Percentiles rank a stretch among this genome's conserved stretches.
Conservation (phyloP, 2,113 vertebrate genomes). For the Tinamus guttatus region DNA sequence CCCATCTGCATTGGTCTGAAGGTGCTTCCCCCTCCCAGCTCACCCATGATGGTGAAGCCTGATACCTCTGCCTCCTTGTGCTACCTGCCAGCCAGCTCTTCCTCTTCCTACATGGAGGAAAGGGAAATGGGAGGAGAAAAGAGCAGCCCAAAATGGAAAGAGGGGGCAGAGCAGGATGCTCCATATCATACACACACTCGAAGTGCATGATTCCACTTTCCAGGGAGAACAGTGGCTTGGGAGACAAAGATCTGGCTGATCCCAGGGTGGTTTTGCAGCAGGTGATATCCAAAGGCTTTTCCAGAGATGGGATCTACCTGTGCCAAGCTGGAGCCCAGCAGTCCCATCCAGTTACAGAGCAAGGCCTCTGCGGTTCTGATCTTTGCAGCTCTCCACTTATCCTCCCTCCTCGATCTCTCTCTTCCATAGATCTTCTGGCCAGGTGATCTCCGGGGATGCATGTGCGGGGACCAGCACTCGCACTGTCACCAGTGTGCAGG, state of each 20-base stretch:
- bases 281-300: not conserved
- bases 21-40: not conserved
- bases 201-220: not conserved
- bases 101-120: not conserved
- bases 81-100: not conserved
- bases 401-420: not conserved
- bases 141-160: not conserved
- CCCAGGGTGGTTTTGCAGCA: not conserved
- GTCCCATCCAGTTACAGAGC: accelerated
- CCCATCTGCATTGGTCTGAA: not conserved
- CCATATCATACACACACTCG: not conserved
- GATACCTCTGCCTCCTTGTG: not conserved
- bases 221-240: not conserved
- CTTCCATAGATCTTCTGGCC: slow-evolving; percentile 87
- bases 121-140: not conserved
- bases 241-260: not conserved
- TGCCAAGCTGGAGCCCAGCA: not conserved
- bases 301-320: too few relatives aligned
- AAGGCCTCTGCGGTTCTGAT: not conserved
- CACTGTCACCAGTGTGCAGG: slow-evolving; percentile 88
- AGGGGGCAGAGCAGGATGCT: not conserved
- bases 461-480: slow-evolving; percentile 88
- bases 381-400: not conserved
- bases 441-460: slow-evolving; percentile 91
- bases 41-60: not conserved